These are phyloP conservation scores for Diplodus puntazzo DNA, from an alignment of 2,797 vertebrate genomes.

Conservation along the genomic window DNA sequence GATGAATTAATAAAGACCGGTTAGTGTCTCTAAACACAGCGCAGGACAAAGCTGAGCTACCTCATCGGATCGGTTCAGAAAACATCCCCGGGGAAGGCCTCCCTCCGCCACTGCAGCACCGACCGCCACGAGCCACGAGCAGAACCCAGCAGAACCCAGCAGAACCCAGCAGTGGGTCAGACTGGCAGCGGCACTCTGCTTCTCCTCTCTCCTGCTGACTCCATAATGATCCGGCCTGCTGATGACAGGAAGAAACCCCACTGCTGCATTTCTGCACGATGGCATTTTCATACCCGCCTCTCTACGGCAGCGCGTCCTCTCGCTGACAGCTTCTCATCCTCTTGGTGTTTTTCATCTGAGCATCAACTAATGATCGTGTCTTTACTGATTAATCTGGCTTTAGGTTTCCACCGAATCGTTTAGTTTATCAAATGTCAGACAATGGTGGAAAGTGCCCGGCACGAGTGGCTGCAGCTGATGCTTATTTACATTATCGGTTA, in stretches of 20 bases:
- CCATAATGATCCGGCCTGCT: constrained; percentile 55
- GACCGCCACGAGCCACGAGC: constrained; percentile 5
- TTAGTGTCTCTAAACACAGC: constrained; percentile 26
- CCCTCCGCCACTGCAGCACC: constrained; percentile 4
- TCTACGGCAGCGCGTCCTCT: neutral
- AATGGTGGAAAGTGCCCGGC: neutral
- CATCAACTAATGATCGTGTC: neutral
- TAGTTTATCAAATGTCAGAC: neutral
- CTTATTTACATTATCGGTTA: too few species aligned
- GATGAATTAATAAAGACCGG: constrained; percentile 59
- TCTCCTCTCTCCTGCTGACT: constrained; percentile 36
- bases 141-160: neutral
- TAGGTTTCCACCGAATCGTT: neutral
- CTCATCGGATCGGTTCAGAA: neutral
- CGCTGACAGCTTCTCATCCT: neutral
- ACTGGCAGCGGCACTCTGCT: constrained; percentile 31
- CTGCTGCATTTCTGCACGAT: constrained; percentile 29
- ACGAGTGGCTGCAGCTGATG: too few species aligned
- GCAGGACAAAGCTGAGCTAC: neutral
- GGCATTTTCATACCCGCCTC: constrained; percentile 27
- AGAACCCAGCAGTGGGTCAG: constrained; percentile 21
- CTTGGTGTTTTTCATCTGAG: neutral
- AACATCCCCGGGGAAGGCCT: neutral
- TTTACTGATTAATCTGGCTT: neutral
- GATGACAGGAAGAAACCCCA: constrained; percentile 55